These are phyloP conservation scores for Pasiphila rectangulata DNA, from an alignment of 2,888 invertebrate species.

Conservation along the genomic window DNA sequence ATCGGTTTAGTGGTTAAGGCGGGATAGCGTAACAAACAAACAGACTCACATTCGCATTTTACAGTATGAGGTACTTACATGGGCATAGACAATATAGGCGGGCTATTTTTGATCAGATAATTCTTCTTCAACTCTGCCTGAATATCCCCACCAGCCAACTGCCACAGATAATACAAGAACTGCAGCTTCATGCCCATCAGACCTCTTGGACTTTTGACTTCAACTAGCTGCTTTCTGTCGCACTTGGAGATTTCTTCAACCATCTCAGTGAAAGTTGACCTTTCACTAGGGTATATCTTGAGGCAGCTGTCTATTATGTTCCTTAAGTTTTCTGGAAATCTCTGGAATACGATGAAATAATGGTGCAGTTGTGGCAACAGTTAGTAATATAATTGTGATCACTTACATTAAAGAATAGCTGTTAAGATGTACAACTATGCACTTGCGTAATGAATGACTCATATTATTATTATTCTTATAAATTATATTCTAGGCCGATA, in stretches of 20 bases:
- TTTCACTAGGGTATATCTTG: constrained; percentile 82
- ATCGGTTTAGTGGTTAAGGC: too few species aligned
- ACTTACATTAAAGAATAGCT: too few species aligned
- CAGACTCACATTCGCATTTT: too few species aligned
- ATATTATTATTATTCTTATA: too few species aligned
- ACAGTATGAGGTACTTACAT: constrained; percentile 76
- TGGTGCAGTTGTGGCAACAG: too few species aligned
- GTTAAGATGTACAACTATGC: too few species aligned
- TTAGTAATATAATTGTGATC: too few species aligned
- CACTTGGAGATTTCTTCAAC: constrained; percentile 62
- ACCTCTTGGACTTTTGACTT: constrained; percentile 64
- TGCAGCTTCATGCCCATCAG: constrained; percentile 83
- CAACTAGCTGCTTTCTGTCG: constrained; percentile 61
- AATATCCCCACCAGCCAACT: constrained; percentile 96
- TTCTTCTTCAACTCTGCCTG: constrained; percentile 94
- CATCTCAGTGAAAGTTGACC: constrained; percentile 81
- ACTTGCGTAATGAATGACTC: too few species aligned
- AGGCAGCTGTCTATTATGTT: constrained; percentile 86
- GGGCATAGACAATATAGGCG: constrained; percentile 89
- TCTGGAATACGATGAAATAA: too few species aligned
- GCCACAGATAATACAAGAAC: constrained; percentile 97
- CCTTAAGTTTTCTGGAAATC: constrained; percentile 80
- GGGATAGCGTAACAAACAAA: too few species aligned
- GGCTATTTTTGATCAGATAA: constrained; percentile 92
- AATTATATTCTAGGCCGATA: too few species aligned